Conservation (phyloP, 2,888 invertebrate genomes). For the Cyclophora punctaria region DNA sequence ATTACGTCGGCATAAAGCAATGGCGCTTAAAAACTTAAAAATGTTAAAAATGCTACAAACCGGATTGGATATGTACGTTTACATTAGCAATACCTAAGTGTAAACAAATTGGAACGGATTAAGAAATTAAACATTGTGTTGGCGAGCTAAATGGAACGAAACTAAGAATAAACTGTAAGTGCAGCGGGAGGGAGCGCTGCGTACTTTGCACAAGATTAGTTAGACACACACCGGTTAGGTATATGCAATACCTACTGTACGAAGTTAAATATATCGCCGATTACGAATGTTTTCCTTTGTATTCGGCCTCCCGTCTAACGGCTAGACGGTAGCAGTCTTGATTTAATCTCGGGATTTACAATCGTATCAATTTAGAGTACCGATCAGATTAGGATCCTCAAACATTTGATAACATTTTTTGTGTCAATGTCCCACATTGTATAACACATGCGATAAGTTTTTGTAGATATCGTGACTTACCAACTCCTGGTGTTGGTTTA, state of each 20-base stretch:
- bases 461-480: conserved; percentile 5
- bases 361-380: conserved; percentile 30
- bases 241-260: conserved; percentile 23
- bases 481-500: conserved; percentile 7
- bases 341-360: conserved; percentile 12
- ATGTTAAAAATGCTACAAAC: conserved; percentile 3
- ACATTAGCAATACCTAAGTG: conserved; percentile 19
- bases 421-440: conserved; percentile 17
- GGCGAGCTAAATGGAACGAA: conserved; percentile 41
- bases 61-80: conserved; percentile 1
- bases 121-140: conserved; percentile 36
- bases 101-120: conserved; percentile 34
- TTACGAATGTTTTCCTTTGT: conserved; percentile 24
- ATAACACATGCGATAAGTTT: conserved; percentile 11
- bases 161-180: conserved; percentile 52
- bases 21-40: too few relatives aligned
- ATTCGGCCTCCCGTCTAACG: conserved; percentile 22
- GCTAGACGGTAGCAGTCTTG: conserved; percentile 10
- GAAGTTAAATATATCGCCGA: too few relatives aligned
- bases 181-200: conserved; percentile 31
- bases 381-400: conserved; percentile 23
- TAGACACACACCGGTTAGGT: conserved; percentile 43
- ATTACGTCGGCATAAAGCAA: too few relatives aligned
- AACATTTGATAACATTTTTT: conserved; percentile 11
- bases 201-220: conserved; percentile 51